Base-by-base conservation (phyloP, 2,113 vertebrate genomes). In the Xenopus tropicalis region DNA sequence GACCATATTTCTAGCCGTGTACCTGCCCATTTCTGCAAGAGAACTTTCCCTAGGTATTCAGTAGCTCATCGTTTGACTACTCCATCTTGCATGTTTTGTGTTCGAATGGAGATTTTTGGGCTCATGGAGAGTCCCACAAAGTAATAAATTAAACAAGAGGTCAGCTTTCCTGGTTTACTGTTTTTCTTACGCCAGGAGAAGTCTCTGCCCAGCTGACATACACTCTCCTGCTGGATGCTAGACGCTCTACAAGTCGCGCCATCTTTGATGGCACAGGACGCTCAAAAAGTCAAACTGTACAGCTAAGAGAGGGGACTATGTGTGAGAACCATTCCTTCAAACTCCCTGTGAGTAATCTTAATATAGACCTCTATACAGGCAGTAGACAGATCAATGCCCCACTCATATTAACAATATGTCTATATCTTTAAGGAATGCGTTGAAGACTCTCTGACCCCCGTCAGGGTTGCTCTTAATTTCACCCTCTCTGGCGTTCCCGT, bases 361-460 rank as follows among this genome's bases (percentile, higher is more conserved):
- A 4, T 37, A 37, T 37, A 37, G 29, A 37, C 29, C 29, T 37
- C 2, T 37, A 5, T 37, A 37, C 29, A 37, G 25, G 6, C 25
- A 29, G 25, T 6, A 29, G 3, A n/a, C n/a, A 37, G 29, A 37
- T 37, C 29, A 37, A 9, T 37, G 29, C 29, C 5, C 10, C 29
- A 8, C 2, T 37, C 46, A 48, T 17, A 48, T 8, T 11, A 8
- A 57, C 1, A 57, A 21, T 57, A 13, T n/a, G 1, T 19, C 11
- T 57, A 10, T 57, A 9, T 48, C 46, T 17, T 10, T 11, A 48
- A 69, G 73, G 73, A 69, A 21, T 76, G 73, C 52, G 66, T 76
- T 21, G 73, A 76, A 1, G 72, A 75, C 14, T 63, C 66, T 20
- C 21, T 76, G 0, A 56, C 66, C 12, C 58, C 73, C 20, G 54